Conservation (phyloP, 1,140 invertebrate genomes). For the Zaprionus africanus region DNA sequence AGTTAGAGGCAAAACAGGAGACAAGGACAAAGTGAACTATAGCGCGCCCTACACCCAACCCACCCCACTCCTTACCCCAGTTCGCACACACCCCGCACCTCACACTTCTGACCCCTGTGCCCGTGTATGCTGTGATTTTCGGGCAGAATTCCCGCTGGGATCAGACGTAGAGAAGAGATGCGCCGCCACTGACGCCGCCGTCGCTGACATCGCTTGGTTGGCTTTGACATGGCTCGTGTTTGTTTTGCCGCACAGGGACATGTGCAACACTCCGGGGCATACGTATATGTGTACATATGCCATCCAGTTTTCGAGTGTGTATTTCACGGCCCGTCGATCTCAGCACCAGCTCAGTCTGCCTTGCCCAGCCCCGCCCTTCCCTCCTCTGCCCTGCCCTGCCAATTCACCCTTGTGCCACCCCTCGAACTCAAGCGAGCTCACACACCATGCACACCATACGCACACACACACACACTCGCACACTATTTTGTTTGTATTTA, state of each 20-base stretch:
- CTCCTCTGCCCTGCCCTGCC: not conserved
- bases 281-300: constrained; percentile 73
- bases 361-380: not conserved
- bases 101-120: not conserved
- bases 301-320: constrained; percentile 72
- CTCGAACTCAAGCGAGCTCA: not conserved
- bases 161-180: constrained; percentile 65
- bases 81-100: not conserved
- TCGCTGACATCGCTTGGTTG: constrained; percentile 51
- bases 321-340: constrained; percentile 76
- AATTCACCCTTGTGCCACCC: not conserved
- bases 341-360: constrained; percentile 1
- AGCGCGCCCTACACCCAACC: constrained; percentile 2
- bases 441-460: not conserved
- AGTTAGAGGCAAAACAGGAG: constrained; percentile 55
- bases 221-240: constrained; percentile 59
- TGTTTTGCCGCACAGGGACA: constrained; percentile 80
- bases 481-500: constrained; percentile 84
- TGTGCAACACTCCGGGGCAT: constrained; percentile 84
- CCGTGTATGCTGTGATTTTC: constrained; percentile 74
- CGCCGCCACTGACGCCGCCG: constrained; percentile 49
- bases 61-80: not conserved
- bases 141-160: constrained; percentile 79
- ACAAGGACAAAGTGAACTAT: constrained; percentile 13
- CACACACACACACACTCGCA: constrained; percentile 9